These are phyloP conservation scores for Actinopyga echinites DNA, from an alignment of 53 echinoderm and acorn worm genomes.

Conservation along the genomic window DNA sequence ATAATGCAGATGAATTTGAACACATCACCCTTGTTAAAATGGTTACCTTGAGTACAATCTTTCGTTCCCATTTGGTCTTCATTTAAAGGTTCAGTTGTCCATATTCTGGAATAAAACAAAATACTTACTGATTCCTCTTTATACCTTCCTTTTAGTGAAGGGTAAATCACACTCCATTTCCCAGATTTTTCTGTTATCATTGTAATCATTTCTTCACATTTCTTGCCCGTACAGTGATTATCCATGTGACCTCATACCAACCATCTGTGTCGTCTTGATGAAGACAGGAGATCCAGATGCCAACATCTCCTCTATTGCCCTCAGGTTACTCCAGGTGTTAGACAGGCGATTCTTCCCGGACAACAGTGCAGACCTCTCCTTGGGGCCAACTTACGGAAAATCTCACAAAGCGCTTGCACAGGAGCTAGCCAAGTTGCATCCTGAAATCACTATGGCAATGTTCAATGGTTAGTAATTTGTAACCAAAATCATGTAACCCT, in stretches of 20 bases:
- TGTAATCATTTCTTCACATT: not conserved
- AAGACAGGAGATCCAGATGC: conserved; percentile 93
- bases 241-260: conserved; percentile 93
- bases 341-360: conserved; percentile 87
- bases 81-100: too few species aligned
- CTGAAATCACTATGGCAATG: conserved; percentile 86
- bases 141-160: not conserved
- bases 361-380: conserved; percentile 45
- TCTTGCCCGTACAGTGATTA: conserved; percentile 61
- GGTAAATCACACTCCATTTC: not conserved
- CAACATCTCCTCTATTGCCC: conserved; percentile 74
- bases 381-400: conserved; percentile 93
- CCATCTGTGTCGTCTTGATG: conserved; percentile 82
- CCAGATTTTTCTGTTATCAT: not conserved
- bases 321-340: conserved; percentile 85
- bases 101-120: too few species aligned
- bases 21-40: too few species aligned
- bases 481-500: too few species aligned
- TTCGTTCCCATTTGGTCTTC: too few species aligned
- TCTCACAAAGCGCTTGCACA: conserved; percentile 77
- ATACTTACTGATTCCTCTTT: not conserved
- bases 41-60: too few species aligned
- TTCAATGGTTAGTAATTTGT: conserved; percentile 74
- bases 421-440: conserved; percentile 91
- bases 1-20: too few species aligned